A percentile compares a stretch with the other conserved stretches of the same genome.
Evolutionary conservation across 2,888 invertebrate species (phyloP).

Genomic region (Rotaria magnacalcarata): DNA sequence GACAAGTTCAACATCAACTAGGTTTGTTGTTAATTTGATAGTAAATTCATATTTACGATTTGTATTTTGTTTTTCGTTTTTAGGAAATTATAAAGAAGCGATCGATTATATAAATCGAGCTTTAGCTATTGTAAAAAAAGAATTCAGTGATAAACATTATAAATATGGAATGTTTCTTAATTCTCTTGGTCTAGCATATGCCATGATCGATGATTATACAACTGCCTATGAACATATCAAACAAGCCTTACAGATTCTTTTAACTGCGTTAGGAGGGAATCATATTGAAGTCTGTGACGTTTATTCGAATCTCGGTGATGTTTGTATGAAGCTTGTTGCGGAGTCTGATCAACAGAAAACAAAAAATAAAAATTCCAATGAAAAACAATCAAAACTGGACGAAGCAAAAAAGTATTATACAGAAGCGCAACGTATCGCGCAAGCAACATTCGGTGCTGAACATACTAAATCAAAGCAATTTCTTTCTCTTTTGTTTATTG

Average conservation of each 20-base stretch:
- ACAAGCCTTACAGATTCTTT: neutral
- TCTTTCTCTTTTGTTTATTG: neutral
- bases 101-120: neutral
- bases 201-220: neutral
- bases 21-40: neutral
- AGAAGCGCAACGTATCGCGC: neutral
- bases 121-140: neutral
- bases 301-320: neutral
- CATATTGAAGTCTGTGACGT: constrained; percentile 33
- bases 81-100: neutral
- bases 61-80: neutral
- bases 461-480: constrained; percentile 8
- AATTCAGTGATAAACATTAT: constrained; percentile 12
- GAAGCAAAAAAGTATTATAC: constrained; percentile 36
- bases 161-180: constrained; percentile 31
- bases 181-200: neutral
- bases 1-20: constrained; percentile 37
- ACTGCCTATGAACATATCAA: neutral
- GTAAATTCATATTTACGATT: neutral
- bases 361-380: neutral
- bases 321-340: constrained; percentile 21
- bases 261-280: neutral
- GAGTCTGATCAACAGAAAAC: neutral
- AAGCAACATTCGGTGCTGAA: constrained; percentile 25
- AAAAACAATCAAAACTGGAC: constrained; percentile 17